Percentiles rank a stretch among this genome's conserved stretches.
Evolutionary conservation across 2,113 vertebrate genomes (phyloP).

Genomic region (Microcebus jonahi): DNA sequence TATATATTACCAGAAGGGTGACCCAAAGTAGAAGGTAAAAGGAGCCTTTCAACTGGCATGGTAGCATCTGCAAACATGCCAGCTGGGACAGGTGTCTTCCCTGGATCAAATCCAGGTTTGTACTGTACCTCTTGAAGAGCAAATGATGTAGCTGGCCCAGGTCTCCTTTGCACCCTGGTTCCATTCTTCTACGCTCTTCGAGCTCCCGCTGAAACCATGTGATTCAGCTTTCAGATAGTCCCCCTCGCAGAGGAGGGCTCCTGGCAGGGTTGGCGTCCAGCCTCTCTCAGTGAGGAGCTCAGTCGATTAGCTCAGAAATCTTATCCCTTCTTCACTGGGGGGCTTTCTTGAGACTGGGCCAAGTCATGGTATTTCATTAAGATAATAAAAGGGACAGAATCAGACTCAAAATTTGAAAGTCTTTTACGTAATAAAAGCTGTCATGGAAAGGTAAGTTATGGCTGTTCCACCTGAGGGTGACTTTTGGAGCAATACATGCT

Average conservation of each 20-base stretch:
- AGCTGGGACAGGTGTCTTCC: background rate
- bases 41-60: background rate
- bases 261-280: background rate
- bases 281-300: background rate
- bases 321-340: constrained; percentile 54
- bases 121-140: background rate
- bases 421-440: constrained; percentile 79
- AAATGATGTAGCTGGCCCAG: no score
- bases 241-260: background rate
- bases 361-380: constrained; percentile 71
- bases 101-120: background rate
- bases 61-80: fast-evolving
- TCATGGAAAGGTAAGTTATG: constrained; percentile 68
- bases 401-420: constrained; percentile 60
- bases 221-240: background rate
- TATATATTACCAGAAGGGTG: background rate
- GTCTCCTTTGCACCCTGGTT: background rate
- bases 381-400: constrained; percentile 63
- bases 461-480: constrained; percentile 62
- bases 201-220: background rate
- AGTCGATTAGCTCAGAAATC: constrained; percentile 49
- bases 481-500: constrained; percentile 78
- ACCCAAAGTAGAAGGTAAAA: background rate
- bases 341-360: constrained; percentile 51
- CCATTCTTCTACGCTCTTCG: background rate